Evolutionary conservation across 2,797 vertebrate genomes (phyloP).

Genomic region (Crypturellus tataupa): DNA sequence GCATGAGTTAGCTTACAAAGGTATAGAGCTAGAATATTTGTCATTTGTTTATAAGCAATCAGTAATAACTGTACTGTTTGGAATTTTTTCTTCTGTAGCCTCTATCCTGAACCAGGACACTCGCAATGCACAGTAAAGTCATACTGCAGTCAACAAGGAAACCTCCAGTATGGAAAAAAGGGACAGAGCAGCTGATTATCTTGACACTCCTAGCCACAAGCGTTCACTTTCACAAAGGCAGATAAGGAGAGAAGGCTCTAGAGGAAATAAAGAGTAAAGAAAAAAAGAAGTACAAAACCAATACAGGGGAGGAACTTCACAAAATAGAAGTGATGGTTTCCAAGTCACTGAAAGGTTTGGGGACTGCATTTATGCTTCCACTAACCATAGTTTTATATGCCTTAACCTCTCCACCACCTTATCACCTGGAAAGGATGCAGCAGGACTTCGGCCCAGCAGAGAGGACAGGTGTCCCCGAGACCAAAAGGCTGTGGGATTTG

Average conservation of each 20-base stretch:
- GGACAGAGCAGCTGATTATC: background rate
- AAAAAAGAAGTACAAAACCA: background rate
- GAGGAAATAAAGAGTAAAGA: too few species aligned
- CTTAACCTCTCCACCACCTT: background rate
- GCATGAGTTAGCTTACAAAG: background rate
- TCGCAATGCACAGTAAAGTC: background rate
- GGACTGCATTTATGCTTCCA: background rate
- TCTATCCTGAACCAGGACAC: background rate
- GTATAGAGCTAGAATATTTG: rapidly evolving
- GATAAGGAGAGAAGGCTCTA: background rate
- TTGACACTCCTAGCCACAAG: background rate
- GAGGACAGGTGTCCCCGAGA: background rate
- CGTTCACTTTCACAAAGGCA: background rate
- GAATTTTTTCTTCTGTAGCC: background rate
- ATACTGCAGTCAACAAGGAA: background rate
- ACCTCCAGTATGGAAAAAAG: background rate
- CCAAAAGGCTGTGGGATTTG: background rate
- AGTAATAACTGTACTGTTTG: background rate
- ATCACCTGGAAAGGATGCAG: rapidly evolving
- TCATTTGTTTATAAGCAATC: background rate
- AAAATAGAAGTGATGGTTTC: background rate
- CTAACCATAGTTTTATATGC: background rate
- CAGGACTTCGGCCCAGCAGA: background rate
- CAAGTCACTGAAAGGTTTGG: background rate
- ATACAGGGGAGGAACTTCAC: background rate